A percentile compares a stretch with the other conserved stretches of the same genome.
Evolutionary conservation across 37 sponge, comb jelly and placozoan species (phyloP).

Genomic region (Petrosia ficiformis): DNA sequence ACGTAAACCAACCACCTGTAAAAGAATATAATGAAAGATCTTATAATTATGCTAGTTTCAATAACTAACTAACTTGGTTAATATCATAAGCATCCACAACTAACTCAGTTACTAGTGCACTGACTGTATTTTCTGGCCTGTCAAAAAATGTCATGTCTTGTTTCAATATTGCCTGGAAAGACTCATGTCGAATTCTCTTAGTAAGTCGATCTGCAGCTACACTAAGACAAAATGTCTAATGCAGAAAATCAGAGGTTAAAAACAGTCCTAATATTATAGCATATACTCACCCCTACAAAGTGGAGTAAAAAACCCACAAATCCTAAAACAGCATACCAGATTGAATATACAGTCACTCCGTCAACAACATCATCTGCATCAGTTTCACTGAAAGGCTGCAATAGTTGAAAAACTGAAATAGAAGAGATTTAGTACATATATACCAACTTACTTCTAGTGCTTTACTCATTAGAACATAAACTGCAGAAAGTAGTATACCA

Average conservation of each 20-base stretch:
- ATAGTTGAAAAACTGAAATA: not conserved
- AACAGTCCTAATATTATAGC: not conserved
- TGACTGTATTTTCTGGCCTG: slow-evolving; percentile 39
- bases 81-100: slow-evolving; percentile 61
- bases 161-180: slow-evolving; percentile 51
- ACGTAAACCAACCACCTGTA: not conserved
- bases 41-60: not conserved
- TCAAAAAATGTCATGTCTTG: slow-evolving; percentile 79
- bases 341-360: not conserved
- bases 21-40: not conserved
- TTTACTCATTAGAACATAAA: not conserved
- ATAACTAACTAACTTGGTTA: not conserved
- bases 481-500: not conserved
- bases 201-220: slow-evolving; percentile 52
- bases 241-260: not conserved
- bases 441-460: not conserved
- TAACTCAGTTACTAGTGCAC: slow-evolving; percentile 58
- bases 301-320: not conserved
- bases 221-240: not conserved
- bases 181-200: slow-evolving; percentile 20
- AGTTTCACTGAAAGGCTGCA: not conserved
- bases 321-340: not conserved
- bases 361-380: not conserved
- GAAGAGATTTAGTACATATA: not conserved
- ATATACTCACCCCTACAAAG: not conserved